These are phyloP conservation scores for Blastobasis lacticolella DNA, from an alignment of 2,888 invertebrate genomes.

Conservation along the genomic window DNA sequence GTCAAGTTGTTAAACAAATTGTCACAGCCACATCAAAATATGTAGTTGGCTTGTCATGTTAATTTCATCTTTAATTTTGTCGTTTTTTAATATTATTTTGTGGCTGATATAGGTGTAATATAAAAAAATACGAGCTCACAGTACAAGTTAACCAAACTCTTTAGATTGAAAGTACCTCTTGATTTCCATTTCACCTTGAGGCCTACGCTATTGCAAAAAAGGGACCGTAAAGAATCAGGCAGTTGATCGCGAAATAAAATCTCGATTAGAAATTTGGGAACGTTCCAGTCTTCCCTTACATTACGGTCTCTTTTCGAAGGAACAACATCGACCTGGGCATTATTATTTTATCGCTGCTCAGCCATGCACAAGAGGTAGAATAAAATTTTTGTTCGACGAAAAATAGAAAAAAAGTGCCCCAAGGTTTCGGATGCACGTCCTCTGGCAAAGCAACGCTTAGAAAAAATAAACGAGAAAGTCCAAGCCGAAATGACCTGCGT, in stretches of 20 bases:
- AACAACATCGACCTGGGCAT: conserved; percentile 41
- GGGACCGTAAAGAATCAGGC: conserved; percentile 46
- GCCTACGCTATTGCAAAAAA: conserved; percentile 53
- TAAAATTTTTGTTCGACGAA: conserved; percentile 53
- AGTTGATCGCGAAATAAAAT: conserved; percentile 55
- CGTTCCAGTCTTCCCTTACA: conserved; percentile 49
- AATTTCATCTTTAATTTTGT: conserved; percentile 37
- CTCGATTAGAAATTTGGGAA: conserved; percentile 63
- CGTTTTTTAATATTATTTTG: no score
- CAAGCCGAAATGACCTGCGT: conserved; percentile 71
- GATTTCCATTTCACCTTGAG: conserved; percentile 43
- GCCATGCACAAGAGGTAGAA: conserved; percentile 55
- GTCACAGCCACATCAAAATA: conserved; percentile 47
- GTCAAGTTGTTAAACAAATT: conserved; percentile 46
- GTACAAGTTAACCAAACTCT: no score
- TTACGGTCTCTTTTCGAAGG: conserved; percentile 54
- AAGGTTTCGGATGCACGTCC: conserved; percentile 72
- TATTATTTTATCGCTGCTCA: conserved; percentile 69
- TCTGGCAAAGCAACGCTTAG: conserved; percentile 50
- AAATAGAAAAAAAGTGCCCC: conserved; percentile 48
- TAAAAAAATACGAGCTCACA: no score
- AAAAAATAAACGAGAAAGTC: conserved; percentile 70
- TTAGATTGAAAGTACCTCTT: no score
- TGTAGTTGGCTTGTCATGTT: conserved; percentile 54
- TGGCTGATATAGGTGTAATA: no score